Percentiles rank a stretch among this genome's conserved stretches.
phyloP scores from a whole-genome alignment of 1,140 invertebrate genomes.

The Leptoteleia sp. region DNA sequence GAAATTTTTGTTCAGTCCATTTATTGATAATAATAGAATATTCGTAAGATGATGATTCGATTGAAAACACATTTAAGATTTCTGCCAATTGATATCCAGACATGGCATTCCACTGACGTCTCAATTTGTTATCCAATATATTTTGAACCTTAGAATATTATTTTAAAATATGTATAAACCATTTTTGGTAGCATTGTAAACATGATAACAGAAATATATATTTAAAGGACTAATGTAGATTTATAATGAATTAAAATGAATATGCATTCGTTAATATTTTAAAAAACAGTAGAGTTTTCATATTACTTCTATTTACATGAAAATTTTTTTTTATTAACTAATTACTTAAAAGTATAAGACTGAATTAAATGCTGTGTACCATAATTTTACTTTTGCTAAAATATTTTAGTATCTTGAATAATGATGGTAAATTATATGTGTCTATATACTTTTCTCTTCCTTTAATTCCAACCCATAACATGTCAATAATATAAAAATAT shows the following conservation, averaged over 20 bases:
- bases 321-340: no score
- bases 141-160: conserved; percentile 50
- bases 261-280: no score
- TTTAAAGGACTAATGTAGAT: no score
- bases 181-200: no score
- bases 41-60: conserved; percentile 76
- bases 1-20: conserved; percentile 82
- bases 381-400: conserved; percentile 84
- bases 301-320: no score
- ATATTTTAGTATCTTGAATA: conserved; percentile 83
- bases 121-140: conserved; percentile 84
- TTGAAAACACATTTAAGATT: conserved; percentile 78
- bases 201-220: no score
- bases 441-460: conserved; percentile 83
- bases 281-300: no score
- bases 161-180: background rate
- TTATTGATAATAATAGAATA: conserved; percentile 79
- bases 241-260: no score
- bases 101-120: conserved; percentile 83
- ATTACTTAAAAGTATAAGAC: no score
- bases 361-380: no score
- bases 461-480: conserved; percentile 86
- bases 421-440: conserved; percentile 82
- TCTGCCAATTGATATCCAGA: conserved; percentile 81
- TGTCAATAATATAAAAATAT: conserved; percentile 83